A percentile compares a stretch with the other conserved stretches of the same genome.
Evolutionary conservation across 2,113 vertebrate genomes (phyloP).

Genomic region (Loxodonta africana): DNA sequence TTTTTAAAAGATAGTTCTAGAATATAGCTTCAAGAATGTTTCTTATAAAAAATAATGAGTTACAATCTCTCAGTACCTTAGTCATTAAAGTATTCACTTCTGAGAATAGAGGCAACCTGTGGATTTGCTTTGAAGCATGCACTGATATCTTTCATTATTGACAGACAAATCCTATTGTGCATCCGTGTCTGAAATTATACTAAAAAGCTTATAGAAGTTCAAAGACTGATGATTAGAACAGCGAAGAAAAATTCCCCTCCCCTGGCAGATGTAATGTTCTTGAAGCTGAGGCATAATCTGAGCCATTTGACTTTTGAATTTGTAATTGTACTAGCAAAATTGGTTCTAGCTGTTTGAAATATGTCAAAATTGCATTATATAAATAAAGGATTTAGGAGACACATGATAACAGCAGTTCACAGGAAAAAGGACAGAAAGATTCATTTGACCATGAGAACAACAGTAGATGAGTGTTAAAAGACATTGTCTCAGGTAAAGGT

Average conservation of each 20-base stretch:
- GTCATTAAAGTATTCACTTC: slow-evolving; percentile 4
- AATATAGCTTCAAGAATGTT: neutral
- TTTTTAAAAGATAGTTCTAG: slow-evolving; percentile 37
- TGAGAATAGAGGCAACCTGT: slow-evolving; percentile 6
- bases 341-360: slow-evolving; percentile 25
- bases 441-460: neutral
- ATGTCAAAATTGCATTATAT: neutral
- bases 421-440: neutral
- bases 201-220: neutral
- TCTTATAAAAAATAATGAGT: slow-evolving; percentile 7
- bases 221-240: slow-evolving; percentile 13
- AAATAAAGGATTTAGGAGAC: neutral
- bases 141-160: slow-evolving; percentile 7
- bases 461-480: neutral
- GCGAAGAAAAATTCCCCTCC: neutral
- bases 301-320: slow-evolving; percentile 5
- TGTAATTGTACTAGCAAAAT: neutral
- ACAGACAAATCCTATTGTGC: neutral
- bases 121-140: slow-evolving; percentile 56
- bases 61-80: slow-evolving; percentile 44
- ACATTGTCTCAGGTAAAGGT: neutral
- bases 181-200: neutral
- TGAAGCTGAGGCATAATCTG: neutral
- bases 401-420: neutral
- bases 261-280: neutral